Evolutionary conservation across 2,888 invertebrate genomes (phyloP).

Genomic region (Listrodromus nycthemerus): DNA sequence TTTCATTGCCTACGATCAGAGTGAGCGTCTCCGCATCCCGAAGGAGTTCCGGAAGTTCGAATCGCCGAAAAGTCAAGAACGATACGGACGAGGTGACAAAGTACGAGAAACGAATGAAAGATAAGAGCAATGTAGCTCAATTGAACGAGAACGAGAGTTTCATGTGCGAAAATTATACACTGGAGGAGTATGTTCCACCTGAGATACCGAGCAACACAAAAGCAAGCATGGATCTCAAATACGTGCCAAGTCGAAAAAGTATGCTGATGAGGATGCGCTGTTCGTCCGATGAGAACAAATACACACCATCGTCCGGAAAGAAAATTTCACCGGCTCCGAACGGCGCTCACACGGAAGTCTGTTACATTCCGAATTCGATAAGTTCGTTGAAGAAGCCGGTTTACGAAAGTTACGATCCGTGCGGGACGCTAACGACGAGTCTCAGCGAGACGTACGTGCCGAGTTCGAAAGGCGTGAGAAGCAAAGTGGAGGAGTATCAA

Average conservation of each 20-base stretch:
- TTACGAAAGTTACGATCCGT: slow-evolving; percentile 75
- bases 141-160: slow-evolving; percentile 52
- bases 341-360: slow-evolving; percentile 26
- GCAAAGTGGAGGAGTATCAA: slow-evolving; percentile 75
- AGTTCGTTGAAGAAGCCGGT: slow-evolving; percentile 55
- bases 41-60: slow-evolving; percentile 58
- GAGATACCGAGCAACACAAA: slow-evolving; percentile 66
- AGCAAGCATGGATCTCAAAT: slow-evolving; percentile 70
- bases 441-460: slow-evolving; percentile 74
- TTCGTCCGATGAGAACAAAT: slow-evolving; percentile 71
- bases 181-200: slow-evolving; percentile 77
- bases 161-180: slow-evolving; percentile 55
- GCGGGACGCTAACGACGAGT: slow-evolving; percentile 58
- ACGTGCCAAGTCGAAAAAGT: slow-evolving; percentile 78
- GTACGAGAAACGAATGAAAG: slow-evolving; percentile 4
- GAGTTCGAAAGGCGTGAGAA: slow-evolving; percentile 73
- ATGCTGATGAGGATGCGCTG: slow-evolving; percentile 70
- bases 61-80: slow-evolving; percentile 18
- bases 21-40: slow-evolving; percentile 74
- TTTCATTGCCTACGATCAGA: slow-evolving; percentile 75
- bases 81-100: slow-evolving; percentile 17
- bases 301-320: slow-evolving; percentile 70
- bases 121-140: slow-evolving; percentile 30
- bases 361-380: slow-evolving; percentile 77
- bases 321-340: slow-evolving; percentile 24